These are phyloP conservation scores for Habropoda laboriosa DNA, from an alignment of 1,140 invertebrate species.

Conservation along the genomic window DNA sequence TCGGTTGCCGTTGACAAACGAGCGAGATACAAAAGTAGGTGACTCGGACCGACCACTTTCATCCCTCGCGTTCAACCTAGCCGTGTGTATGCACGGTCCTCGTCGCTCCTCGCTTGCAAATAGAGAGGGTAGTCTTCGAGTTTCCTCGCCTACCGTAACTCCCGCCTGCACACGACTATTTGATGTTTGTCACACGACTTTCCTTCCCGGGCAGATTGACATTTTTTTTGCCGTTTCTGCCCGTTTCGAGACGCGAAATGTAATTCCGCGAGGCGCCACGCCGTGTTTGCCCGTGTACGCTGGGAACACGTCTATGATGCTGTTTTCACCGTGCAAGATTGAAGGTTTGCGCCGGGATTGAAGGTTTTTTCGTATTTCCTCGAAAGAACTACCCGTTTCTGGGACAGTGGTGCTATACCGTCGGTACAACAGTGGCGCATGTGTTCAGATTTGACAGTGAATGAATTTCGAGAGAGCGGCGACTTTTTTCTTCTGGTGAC, in stretches of 20 bases:
- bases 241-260: constrained; percentile 28
- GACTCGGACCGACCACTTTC: constrained; percentile 64
- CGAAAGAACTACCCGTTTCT: background rate
- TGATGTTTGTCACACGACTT: constrained; percentile 35
- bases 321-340: background rate
- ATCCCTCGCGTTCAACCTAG: constrained; percentile 17
- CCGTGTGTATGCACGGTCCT: constrained; percentile 12
- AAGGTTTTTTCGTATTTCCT: background rate
- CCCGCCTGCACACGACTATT: background rate
- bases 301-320: background rate
- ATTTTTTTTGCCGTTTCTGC: constrained; percentile 8
- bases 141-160: constrained; percentile 1
- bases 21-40: constrained; percentile 76
- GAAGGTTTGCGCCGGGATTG: no score
- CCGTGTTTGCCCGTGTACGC: background rate
- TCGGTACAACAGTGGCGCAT: background rate
- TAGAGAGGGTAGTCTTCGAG: constrained; percentile 3
- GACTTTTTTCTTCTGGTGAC: no score
- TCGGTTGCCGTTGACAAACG: constrained; percentile 68
- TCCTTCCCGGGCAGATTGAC: constrained; percentile 18
- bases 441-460: background rate
- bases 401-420: background rate
- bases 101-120: background rate
- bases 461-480: no score
- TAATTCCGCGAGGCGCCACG: constrained; percentile 23